These are phyloP conservation scores for Paedocypris sp. DNA, from an alignment of 2,113 vertebrate species.

Conservation along the genomic window DNA sequence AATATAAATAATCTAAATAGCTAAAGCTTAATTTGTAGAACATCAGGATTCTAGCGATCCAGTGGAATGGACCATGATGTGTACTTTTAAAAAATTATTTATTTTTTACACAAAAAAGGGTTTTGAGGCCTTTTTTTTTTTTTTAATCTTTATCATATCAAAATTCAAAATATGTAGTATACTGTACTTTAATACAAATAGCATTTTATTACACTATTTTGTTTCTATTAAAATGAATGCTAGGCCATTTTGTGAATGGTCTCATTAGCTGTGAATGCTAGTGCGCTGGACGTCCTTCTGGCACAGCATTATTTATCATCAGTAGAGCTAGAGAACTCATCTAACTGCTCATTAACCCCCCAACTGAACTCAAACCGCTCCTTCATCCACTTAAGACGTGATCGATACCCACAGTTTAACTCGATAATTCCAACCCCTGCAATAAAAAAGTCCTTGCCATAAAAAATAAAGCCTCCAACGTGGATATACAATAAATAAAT, in stretches of 20 bases:
- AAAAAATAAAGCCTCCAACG: not conserved
- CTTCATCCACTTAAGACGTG: not conserved
- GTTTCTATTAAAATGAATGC: too few relatives aligned
- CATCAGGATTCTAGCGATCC: too few relatives aligned
- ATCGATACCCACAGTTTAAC: not conserved
- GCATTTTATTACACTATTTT: too few relatives aligned
- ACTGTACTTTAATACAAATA: too few relatives aligned
- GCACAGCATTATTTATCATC: not conserved
- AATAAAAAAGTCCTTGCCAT: constrained; percentile 4
- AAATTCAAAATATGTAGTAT: too few relatives aligned
- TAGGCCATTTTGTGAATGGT: not conserved
- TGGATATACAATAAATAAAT: not conserved
- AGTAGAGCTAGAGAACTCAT: not conserved
- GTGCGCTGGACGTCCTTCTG: not conserved
- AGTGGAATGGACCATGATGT: too few relatives aligned
- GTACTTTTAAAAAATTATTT: too few relatives aligned
- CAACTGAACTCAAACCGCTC: not conserved
- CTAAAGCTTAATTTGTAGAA: too few relatives aligned
- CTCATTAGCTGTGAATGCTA: not conserved
- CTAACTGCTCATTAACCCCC: not conserved
- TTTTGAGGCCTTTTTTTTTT: too few relatives aligned
- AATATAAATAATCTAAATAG: too few relatives aligned
- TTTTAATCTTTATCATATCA: too few relatives aligned
- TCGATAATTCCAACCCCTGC: not conserved
- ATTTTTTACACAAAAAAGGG: too few relatives aligned